Base-by-base conservation (phyloP, 2,888 invertebrate genomes). In the Nowickia ferox region DNA sequence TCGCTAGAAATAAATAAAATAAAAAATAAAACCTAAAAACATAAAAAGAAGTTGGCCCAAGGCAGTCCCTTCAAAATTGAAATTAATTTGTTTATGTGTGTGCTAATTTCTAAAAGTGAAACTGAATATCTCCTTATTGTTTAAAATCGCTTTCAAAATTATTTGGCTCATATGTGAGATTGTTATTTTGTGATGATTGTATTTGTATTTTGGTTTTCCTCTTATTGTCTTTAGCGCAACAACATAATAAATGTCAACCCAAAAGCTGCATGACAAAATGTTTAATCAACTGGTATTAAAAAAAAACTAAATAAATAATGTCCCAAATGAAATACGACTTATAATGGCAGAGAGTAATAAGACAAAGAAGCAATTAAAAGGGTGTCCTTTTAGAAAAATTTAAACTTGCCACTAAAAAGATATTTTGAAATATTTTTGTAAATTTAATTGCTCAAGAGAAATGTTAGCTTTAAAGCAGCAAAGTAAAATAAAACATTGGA, bases 261-360 rank as follows among this genome's bases (percentile, higher is more conserved):
- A 61, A 75, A 74, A 75, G 59, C 61, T 68, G 38, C 53, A 46
- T 59, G 44, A 75, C 44, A 75, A 74, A 81, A 75, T 75, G 81
- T 81, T 81, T 75, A 81, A 81, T 81, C 81, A 81, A 81, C 81
- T 81, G 81, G 75, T 75, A 68, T 81, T 81, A 53, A 57, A 81
- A 66, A 66, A 48, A 51, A 51, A n/a, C n/a, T 2, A 66, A 63
- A 68, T 68, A 74, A 80, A 74, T 80, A 80, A 59, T 51, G 74
- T 74, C 66, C 57, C 65, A 42, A 55, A 79, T 71, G 55, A 55
- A 79, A 63, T 46, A 71, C 42, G 19, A 63, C 44, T 44, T 55
- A 42, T 15, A 53, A 46, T 15, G 55, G 13, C 30, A 55, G 15
- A 55, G 15, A 2, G 38, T 38, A 69, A 53, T 69, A 9, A 63